phyloP scores from a whole-genome alignment of 1,140 invertebrate genomes.

The Halictus rubicundus region DNA sequence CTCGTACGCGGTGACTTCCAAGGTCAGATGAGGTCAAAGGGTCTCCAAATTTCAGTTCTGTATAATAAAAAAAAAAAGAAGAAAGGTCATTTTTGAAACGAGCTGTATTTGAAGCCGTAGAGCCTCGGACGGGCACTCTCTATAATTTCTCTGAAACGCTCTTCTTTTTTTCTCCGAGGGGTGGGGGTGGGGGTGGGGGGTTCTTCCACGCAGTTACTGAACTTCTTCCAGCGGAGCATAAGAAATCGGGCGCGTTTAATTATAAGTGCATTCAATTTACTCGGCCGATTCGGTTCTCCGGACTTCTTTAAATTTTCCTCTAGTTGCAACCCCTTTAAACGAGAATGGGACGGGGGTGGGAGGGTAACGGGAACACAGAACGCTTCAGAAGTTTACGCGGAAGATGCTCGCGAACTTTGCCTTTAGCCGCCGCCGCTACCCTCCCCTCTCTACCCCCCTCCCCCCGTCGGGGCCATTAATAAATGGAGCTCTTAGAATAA shows the following conservation, averaged over 20 bases:
- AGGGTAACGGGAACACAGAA: slow-evolving; percentile 42
- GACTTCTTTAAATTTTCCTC: slow-evolving; percentile 38
- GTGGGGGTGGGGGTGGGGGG: no score
- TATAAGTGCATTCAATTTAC: slow-evolving; percentile 45
- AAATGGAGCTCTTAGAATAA: slow-evolving; percentile 45
- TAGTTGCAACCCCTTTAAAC: not conserved
- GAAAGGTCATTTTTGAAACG: no score
- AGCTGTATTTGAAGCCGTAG: no score
- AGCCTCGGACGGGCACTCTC: no score
- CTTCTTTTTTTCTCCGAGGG: no score
- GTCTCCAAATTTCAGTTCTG: no score
- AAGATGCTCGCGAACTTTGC: slow-evolving; percentile 54
- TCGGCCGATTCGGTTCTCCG: slow-evolving; percentile 6
- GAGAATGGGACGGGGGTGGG: not conserved
- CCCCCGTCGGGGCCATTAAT: slow-evolving; percentile 56
- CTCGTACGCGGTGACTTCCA: no score
- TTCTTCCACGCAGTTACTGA: not conserved
- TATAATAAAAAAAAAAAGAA: no score
- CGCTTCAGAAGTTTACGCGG: slow-evolving; percentile 45
- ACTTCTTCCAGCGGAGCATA: not conserved
- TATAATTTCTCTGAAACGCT: no score
- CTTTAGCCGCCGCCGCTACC: slow-evolving; percentile 15
- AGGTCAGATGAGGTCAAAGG: no score
- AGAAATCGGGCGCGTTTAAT: slow-evolving; percentile 31
- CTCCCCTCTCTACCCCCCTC: no score